phyloP scores from a whole-genome alignment of 2,797 vertebrate species.

The Enoplosus armatus region DNA sequence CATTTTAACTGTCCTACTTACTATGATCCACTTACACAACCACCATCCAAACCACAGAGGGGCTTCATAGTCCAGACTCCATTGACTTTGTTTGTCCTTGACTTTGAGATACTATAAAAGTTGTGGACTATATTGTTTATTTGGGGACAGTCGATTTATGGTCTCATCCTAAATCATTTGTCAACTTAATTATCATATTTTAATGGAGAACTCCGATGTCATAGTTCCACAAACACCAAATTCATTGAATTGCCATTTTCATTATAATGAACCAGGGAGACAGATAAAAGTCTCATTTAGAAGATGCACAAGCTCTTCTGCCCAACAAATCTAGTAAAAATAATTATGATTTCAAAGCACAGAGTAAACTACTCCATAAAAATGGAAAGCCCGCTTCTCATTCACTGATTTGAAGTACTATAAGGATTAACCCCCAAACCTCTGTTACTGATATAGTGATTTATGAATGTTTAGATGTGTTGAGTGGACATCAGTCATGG shows the following conservation, averaged over 20 bases:
- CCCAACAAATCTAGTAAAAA: conserved; percentile 3
- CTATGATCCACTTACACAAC: conserved; percentile 64
- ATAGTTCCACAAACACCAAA: not conserved
- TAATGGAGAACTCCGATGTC: conserved; percentile 7
- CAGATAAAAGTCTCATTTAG: conserved; percentile 9
- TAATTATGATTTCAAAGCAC: conserved; percentile 20
- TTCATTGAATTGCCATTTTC: conserved; percentile 9
- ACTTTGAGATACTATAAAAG: conserved; percentile 51
- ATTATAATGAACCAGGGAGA: conserved; percentile 10
- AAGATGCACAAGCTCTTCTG: not conserved
- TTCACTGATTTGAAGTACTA: not conserved
- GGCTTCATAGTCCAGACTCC: conserved; percentile 39
- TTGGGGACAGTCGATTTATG: conserved; percentile 1
- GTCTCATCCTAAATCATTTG: conserved; percentile 16
- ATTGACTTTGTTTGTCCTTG: conserved; percentile 61
- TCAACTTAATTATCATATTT: conserved; percentile 33
- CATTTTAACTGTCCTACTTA: conserved; percentile 72
- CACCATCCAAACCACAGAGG: conserved; percentile 68
- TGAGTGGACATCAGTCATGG: not conserved
- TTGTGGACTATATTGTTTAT: conserved; percentile 39
- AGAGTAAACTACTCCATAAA: not conserved
- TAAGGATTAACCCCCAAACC: not conserved
- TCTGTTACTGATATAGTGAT: not conserved
- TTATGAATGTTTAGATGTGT: not conserved
- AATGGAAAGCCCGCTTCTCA: not conserved